Evolutionary conservation across 2,113 vertebrate genomes (phyloP), one percentile per base, ranked within the genome.

Genomic region (Chlamydotis undulata): DNA sequence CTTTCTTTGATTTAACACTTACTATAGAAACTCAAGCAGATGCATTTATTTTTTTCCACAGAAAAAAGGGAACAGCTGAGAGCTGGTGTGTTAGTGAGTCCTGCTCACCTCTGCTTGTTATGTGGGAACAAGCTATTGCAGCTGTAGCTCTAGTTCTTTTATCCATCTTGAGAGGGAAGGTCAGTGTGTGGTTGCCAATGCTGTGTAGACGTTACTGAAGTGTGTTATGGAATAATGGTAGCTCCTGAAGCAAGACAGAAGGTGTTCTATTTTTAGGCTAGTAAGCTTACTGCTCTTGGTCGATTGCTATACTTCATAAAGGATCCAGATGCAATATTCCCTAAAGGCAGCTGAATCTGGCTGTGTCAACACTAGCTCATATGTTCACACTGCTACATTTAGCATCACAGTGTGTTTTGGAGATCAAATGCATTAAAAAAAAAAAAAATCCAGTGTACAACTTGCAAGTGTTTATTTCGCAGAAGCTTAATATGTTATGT

Each of bases 261-360:
- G 94, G 89, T 78, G 26, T 89, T 96, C 97, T 98, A 97, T 97
- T 98, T 98, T 98, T 97, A 97, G 96, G 4, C 28, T 80, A 76
- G 33, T 47, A 45, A 97, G 90, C 79, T 94, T 84, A n/a, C 59
- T 64, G 79, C 86, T 95, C 77, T 60, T 82, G 94, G 93, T 94
- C 87, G 87, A 68, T 45, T 96, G 67, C 85, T 86, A 78, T 68
- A 33, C 19, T 68, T 95, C 68, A 78, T 63, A 65, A 78, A 93
- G 53, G 79, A 95, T 97, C 85, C 96, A 97, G 95, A 96, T 96
- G 83, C 60, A 49, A 67, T 71, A 74, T 53, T 97, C 96, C 97
- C 97, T 89, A 53, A 77, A 93, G 96, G 91, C 92, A 95, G 85
- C 59, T 76, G 76, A 88, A 73, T 84, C 84, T 96, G 91, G 87